phyloP scores from a whole-genome alignment of 2,113 vertebrate genomes.

The Tauraco erythrolophus region DNA sequence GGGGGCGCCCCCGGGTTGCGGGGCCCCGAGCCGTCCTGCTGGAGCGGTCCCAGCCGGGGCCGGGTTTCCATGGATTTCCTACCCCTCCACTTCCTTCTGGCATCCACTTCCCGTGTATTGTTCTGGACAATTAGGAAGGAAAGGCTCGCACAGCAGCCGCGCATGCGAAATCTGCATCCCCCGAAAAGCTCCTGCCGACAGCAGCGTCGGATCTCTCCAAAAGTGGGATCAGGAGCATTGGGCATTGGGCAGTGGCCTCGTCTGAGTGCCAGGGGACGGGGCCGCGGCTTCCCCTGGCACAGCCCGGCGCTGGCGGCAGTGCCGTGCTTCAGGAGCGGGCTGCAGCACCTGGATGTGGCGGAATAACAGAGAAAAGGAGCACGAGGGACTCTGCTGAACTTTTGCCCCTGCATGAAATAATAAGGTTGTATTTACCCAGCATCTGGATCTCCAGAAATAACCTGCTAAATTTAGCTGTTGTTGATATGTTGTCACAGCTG shows the following conservation, averaged over 20 bases:
- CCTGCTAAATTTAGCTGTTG: slow-evolving; percentile 54
- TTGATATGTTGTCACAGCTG: slow-evolving; percentile 61
- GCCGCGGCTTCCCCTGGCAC: background rate
- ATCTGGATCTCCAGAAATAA: slow-evolving; percentile 55
- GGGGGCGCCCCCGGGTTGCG: fast-evolving
- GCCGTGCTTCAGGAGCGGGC: background rate
- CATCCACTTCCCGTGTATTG: slow-evolving; percentile 24
- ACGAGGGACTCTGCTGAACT: background rate
- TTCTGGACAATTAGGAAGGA: slow-evolving; percentile 24
- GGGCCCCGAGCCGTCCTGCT: fast-evolving
- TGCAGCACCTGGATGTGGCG: background rate
- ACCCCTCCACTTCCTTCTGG: background rate
- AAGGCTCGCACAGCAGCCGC: background rate
- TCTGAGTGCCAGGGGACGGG: background rate
- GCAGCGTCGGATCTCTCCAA: background rate
- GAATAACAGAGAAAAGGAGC: background rate
- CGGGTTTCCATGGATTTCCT: background rate
- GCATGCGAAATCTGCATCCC: background rate
- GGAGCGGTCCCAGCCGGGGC: background rate
- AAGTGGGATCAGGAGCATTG: fast-evolving
- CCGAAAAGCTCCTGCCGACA: fast-evolving
- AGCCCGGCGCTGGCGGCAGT: background rate
- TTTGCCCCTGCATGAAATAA: slow-evolving; percentile 44
- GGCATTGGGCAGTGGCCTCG: background rate
- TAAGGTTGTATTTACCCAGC: slow-evolving; percentile 51